Conservation (phyloP, 2,113 vertebrate species). For the Colinus virginianus region DNA sequence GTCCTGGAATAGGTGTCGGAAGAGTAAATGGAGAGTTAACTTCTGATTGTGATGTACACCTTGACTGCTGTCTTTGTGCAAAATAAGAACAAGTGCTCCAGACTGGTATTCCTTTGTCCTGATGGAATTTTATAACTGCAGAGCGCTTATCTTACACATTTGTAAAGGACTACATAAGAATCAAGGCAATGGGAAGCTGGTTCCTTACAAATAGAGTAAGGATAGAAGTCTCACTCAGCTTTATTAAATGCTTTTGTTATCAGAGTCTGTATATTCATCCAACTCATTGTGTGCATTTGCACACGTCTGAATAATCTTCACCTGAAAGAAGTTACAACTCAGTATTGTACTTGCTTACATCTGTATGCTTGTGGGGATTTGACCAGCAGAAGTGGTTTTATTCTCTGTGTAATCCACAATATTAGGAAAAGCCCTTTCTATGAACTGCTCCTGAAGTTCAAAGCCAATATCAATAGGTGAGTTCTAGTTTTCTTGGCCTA, state of each 20-base stretch:
- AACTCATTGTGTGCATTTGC: not conserved
- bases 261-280: not conserved
- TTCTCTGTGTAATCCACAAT: not conserved
- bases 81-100: not conserved
- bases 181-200: not conserved
- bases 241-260: not conserved
- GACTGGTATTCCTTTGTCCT: not conserved
- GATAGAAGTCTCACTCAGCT: not conserved
- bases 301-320: not conserved
- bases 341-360: not conserved
- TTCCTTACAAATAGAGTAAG: not conserved
- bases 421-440: not conserved
- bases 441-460: not conserved
- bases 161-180: not conserved
- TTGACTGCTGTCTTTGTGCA: not conserved
- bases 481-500: not conserved
- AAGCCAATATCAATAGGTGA: not conserved
- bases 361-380: not conserved
- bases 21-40: not conserved
- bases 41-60: not conserved
- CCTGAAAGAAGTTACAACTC: not conserved
- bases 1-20: not conserved
- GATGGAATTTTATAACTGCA: not conserved
- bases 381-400: not conserved
- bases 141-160: not conserved